Evolutionary conservation across 2,888 invertebrate species (phyloP), one percentile per base, ranked within the genome.

Genomic region (Cantharis nigra): DNA sequence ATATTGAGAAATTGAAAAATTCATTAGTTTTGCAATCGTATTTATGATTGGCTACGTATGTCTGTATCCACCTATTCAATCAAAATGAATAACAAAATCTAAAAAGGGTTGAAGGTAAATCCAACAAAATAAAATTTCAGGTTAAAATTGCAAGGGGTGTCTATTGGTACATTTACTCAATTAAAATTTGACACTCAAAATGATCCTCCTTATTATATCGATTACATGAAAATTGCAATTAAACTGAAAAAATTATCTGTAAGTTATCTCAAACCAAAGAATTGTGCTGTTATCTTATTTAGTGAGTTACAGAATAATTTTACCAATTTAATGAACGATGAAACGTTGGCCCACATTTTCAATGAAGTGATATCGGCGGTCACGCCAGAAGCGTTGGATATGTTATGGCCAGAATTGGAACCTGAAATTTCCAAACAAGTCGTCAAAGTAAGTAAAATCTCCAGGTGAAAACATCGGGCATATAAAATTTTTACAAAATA

Each of bases 401-500:
- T 87, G 71, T 80, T 89, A n/a, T 89, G 89, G 89, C 88, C 88
- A 2, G 87, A 88, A 80, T 83, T 89, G 13, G 87, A 87, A 80
- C 84, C 85, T 14, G 86, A 87, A 13, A 84, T 89, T 20, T 85
- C 87, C 64, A 81, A 84, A 78, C 86, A 87, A 83, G 81, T 88
- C 13, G 86, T 84, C 77, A 83, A 85, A 73, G 89, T 89, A 85
- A 85, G 83, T 82, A 23, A 30, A 23, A 3, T 23, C 18, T 18
- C 1, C 1, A 18, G 16, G 16, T 16, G 16, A 16, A 16, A 1
- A 16, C 0, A 16, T 16, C 16, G 16, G 16, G 16, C 16, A 16
- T 16, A 16, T 16, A 16, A 16, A 16, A 16, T 16, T 16, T n/a
- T 16, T 16, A 20, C 3, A 23, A 23, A 23, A 23, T 23, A 5